Evolutionary conservation across 2,113 vertebrate genomes (phyloP).

Genomic region (Okapia johnstoni): DNA sequence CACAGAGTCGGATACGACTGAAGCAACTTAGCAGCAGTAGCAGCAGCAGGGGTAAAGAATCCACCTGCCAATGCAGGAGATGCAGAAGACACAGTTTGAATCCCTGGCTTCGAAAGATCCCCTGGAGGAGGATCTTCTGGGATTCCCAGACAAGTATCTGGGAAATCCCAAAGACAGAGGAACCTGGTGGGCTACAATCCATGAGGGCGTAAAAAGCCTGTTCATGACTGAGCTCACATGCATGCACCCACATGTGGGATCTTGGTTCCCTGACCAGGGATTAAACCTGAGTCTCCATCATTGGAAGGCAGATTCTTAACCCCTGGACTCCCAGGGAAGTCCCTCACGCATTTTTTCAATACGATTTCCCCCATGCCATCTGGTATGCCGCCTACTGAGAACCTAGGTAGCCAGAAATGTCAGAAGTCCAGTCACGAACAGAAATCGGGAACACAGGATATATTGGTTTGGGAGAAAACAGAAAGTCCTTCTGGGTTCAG

Average conservation of each 20-base stretch:
- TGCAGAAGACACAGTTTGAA: background rate
- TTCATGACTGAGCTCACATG: background rate
- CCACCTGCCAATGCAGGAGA: background rate
- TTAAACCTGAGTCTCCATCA: fast-evolving
- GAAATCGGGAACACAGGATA: background rate
- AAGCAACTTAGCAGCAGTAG: too few species aligned
- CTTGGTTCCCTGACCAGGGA: background rate
- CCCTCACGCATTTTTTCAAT: background rate
- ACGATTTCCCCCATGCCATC: too few species aligned
- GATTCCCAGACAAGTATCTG: background rate
- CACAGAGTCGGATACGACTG: too few species aligned
- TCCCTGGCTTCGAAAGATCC: background rate
- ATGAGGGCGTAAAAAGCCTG: background rate
- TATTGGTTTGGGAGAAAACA: background rate
- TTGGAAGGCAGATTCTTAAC: background rate
- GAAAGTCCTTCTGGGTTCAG: background rate
- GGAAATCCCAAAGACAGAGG: background rate
- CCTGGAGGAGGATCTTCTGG: background rate
- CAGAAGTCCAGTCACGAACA: background rate
- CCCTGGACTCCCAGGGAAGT: background rate
- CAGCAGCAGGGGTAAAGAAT: background rate
- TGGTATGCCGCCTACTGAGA: background rate
- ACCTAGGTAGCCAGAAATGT: background rate
- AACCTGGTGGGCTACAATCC: background rate
- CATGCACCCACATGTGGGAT: background rate